Percentiles rank a stretch among this genome's conserved stretches.
phyloP scores from a whole-genome alignment of 2,113 vertebrate species.

The Heliornis fulica region DNA sequence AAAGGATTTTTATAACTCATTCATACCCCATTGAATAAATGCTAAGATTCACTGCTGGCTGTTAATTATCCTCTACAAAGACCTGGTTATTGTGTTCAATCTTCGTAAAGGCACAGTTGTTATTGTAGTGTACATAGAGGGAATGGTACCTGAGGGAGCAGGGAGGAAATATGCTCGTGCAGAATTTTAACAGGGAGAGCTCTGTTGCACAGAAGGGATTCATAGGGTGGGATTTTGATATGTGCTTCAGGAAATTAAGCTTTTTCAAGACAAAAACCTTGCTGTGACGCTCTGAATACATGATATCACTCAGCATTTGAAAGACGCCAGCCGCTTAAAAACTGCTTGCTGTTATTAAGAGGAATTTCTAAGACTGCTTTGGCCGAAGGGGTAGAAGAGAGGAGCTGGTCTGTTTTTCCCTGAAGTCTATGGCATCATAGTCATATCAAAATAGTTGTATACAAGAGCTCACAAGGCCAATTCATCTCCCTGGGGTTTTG shows the following conservation, averaged over 20 bases:
- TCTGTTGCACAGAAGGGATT: slow-evolving; percentile 30
- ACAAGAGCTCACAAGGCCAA: not conserved
- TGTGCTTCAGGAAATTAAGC: slow-evolving; percentile 47
- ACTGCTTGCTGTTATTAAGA: not conserved
- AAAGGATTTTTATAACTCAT: slow-evolving; percentile 61
- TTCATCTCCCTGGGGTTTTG: not conserved
- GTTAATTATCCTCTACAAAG: slow-evolving; percentile 66
- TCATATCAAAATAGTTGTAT: not conserved
- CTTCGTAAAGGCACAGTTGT: slow-evolving; percentile 45
- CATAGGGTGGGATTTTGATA: slow-evolving; percentile 37
- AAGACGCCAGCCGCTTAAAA: not conserved
- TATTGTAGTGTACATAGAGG: slow-evolving; percentile 38
- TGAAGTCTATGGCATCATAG: not conserved
- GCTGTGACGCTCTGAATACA: not conserved
- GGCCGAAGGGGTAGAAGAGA: not conserved
- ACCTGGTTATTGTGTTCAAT: slow-evolving; percentile 63
- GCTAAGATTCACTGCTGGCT: slow-evolving; percentile 50
- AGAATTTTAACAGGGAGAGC: slow-evolving; percentile 51
- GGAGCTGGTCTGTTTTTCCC: not conserved
- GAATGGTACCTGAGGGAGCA: slow-evolving; percentile 32
- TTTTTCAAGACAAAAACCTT: slow-evolving; percentile 47
- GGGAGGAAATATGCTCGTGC: not conserved
- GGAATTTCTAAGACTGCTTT: slow-evolving; percentile 14
- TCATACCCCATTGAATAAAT: slow-evolving; percentile 56
- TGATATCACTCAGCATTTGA: not conserved